These are phyloP conservation scores for Phymanthus crucifer DNA, from an alignment of 92 coral and sea anemone species.

Conservation along the genomic window DNA sequence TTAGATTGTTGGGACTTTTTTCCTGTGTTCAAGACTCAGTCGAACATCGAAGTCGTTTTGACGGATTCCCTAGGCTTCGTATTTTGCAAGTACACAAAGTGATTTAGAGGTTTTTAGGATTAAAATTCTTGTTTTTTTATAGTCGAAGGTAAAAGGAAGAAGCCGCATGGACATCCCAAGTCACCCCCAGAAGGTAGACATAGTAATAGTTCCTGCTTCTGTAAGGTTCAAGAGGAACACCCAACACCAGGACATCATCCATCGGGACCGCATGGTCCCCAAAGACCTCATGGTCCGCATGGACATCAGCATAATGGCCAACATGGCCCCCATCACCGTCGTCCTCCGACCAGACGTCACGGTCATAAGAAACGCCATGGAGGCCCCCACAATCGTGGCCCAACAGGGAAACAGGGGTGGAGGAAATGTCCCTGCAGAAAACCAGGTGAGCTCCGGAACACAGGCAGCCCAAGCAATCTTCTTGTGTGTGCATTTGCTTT, in stretches of 20 bases:
- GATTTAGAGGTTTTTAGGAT: too few species aligned
- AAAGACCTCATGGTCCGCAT: neutral
- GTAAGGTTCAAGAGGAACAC: neutral
- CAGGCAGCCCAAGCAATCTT: too few species aligned
- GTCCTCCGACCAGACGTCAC: slow-evolving; percentile 1
- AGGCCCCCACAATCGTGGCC: slow-evolving; percentile 6
- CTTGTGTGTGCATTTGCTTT: too few species aligned
- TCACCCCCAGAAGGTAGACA: slow-evolving; percentile 9
- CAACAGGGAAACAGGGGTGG: neutral
- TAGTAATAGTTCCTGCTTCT: slow-evolving; percentile 13
- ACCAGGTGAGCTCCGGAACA: neutral
- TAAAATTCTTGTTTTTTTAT: neutral
- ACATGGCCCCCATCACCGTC: neutral
- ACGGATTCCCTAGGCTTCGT: neutral
- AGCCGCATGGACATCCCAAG: neutral
- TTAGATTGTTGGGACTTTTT: too few species aligned
- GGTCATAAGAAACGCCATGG: neutral
- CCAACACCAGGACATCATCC: slow-evolving; percentile 4
- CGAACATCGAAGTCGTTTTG: too few species aligned
- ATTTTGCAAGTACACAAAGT: neutral
- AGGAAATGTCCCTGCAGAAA: neutral
- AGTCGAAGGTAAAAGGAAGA: slow-evolving; percentile 4
- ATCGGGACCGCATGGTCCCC: slow-evolving; percentile 5
- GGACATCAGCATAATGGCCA: slow-evolving; percentile 2
- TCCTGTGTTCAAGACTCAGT: too few species aligned